Percentiles rank a stretch among this genome's conserved stretches.
phyloP scores from a whole-genome alignment of 1,140 invertebrate species.

The Apis dorsata region DNA sequence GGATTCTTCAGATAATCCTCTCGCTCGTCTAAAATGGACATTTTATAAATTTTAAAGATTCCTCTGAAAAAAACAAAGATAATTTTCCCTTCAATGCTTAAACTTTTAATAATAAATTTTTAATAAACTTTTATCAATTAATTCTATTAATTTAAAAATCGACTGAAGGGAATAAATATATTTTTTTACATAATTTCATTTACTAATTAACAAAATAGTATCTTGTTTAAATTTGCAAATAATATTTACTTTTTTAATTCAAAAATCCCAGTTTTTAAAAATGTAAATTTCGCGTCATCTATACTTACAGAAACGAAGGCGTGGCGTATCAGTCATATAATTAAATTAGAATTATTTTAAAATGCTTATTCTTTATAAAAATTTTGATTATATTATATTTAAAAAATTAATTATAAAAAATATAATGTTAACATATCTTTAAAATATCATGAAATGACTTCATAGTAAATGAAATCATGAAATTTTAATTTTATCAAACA shows the following conservation, averaged over 20 bases:
- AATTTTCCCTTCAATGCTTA: slow-evolving; percentile 33
- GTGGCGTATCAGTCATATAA: slow-evolving; percentile 30
- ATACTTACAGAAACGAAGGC: not conserved
- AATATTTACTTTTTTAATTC: not conserved
- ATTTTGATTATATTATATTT: not conserved
- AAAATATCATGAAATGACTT: not conserved
- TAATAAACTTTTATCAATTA: not conserved
- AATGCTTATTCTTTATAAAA: not conserved
- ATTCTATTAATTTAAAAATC: not conserved
- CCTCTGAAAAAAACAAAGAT: slow-evolving; percentile 76
- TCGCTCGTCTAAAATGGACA: slow-evolving; percentile 84
- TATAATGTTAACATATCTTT: not conserved
- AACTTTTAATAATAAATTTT: not conserved
- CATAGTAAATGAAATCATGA: not conserved
- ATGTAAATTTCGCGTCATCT: not conserved
- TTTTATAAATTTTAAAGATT: slow-evolving; percentile 78
- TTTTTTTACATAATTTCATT: not conserved
- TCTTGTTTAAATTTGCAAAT: too few species aligned
- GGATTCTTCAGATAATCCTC: slow-evolving; percentile 85
- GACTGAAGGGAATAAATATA: not conserved
- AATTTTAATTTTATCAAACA: not conserved
- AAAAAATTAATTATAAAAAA: not conserved
- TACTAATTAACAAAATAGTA: not conserved
- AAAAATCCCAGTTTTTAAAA: not conserved
- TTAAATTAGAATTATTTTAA: not conserved